phyloP scores from a whole-genome alignment of 2,797 vertebrate genomes.

The Channa striata region DNA sequence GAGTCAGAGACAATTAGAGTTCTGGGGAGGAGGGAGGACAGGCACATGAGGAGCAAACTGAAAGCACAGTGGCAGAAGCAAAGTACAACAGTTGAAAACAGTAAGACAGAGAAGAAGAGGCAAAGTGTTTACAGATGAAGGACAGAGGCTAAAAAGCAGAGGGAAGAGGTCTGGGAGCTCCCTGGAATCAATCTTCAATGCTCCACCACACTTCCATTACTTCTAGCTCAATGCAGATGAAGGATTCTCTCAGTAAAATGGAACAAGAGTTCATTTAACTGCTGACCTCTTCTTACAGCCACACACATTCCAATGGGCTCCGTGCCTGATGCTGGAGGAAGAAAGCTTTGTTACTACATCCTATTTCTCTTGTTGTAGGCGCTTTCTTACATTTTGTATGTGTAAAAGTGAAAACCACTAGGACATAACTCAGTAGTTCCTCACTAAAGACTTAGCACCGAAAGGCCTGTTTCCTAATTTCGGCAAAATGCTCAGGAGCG shows the following conservation, averaged over 20 bases:
- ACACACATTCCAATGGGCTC: constrained; percentile 59
- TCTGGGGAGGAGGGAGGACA: background rate
- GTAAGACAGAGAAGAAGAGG: constrained; percentile 24
- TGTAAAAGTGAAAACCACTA: background rate
- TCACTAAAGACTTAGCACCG: background rate
- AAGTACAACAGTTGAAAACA: constrained; percentile 33
- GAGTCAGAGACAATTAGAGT: constrained; percentile 19
- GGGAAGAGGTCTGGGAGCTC: constrained; percentile 68
- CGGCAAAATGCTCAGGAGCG: background rate
- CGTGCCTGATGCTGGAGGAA: constrained; percentile 26
- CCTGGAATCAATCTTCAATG: constrained; percentile 79
- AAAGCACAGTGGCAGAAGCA: constrained; percentile 17
- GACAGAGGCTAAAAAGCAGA: constrained; percentile 54
- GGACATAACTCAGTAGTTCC: background rate
- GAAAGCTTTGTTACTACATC: background rate
- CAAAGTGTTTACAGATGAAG: constrained; percentile 61
- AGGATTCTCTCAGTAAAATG: constrained; percentile 61
- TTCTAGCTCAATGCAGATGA: constrained; percentile 72
- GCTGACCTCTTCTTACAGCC: constrained; percentile 78
- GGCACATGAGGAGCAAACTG: background rate
- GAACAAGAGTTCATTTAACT: constrained; percentile 80
- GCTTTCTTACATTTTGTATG: background rate
- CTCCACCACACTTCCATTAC: constrained; percentile 77
- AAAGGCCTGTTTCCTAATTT: background rate
- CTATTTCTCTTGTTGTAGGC: background rate